Base-by-base conservation (phyloP, 2,113 vertebrate species). In the Nyctibius bracteatus region DNA sequence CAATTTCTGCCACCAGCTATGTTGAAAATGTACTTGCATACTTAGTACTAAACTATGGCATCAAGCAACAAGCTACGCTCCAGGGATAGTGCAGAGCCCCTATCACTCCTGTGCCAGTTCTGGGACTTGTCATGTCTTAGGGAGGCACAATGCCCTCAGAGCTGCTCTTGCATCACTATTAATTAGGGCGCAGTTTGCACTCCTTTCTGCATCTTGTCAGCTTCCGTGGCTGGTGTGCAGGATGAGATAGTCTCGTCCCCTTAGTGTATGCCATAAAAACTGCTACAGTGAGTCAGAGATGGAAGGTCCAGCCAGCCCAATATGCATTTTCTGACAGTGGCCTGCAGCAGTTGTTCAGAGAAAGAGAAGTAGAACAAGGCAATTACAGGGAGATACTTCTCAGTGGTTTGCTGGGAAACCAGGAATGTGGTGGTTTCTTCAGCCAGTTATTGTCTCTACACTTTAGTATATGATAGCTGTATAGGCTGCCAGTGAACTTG, bases 1-100 rank as follows among this genome's bases (percentile, higher is more conserved):
- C 81, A 92, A 97, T 94, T 95, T 96, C 73, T 96, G 91, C 96
- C 94, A 96, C 83, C 78, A 97, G 95, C 96, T 94, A 96, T 94
- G 94, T 93, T 75, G 94, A 92, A 95, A 93, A 95, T 41, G 65
- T 47, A 90, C 92, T 93, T 86, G 70, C 88, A 91, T 86, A 94
- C 90, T 95, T 93, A 92, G 72, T 31, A 51, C 92, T 97, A 92
- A 95, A 94, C 94, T 88, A 68, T 8, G 47, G 96, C 88, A 96
- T 92, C 82, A 75, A 90, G 94, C 75, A 95, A 65, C 88, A 91
- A 92, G 95, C 95, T 35, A 15, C 3, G 96, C 94, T 96, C 62
- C 25, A 81, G 94, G 96, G 94, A 15, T 21, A 16, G 65, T 3
- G 66, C 8, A 58, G 88, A 93, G 81, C 52, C 88, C 88, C 83